Evolutionary conservation across 1,140 invertebrate genomes (phyloP).

Genomic region (Temnothorax longispinosus): DNA sequence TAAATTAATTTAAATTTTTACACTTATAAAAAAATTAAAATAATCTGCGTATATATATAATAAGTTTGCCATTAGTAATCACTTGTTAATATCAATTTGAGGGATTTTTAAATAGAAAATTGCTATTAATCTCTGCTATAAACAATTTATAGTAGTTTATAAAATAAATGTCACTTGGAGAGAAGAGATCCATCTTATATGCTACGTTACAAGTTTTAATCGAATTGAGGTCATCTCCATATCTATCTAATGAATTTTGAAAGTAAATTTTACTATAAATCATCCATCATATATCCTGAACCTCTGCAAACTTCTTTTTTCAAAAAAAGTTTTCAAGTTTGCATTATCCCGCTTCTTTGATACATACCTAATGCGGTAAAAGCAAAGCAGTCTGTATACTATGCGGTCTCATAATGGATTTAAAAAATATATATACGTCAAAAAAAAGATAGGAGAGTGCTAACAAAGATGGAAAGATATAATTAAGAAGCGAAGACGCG

Average conservation of each 20-base stretch:
- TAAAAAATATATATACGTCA: not conserved
- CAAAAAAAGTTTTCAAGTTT: not conserved
- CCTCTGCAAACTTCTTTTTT: not conserved
- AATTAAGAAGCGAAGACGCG: not conserved
- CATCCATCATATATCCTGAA: not conserved
- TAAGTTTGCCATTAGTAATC: not conserved
- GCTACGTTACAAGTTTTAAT: not conserved
- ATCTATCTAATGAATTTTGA: constrained; percentile 9
- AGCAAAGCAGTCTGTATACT: not conserved
- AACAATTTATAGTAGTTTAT: not conserved
- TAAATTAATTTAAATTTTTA: not conserved
- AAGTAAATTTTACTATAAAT: constrained; percentile 17
- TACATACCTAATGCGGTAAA: constrained; percentile 21
- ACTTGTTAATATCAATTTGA: not conserved
- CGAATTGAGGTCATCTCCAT: constrained; percentile 14
- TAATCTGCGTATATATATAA: not conserved
- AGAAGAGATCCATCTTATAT: not conserved
- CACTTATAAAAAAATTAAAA: not conserved
- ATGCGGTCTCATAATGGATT: constrained; percentile 3
- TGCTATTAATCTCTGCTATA: not conserved
- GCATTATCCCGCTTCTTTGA: not conserved
- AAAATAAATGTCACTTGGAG: not conserved
- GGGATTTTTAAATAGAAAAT: not conserved
- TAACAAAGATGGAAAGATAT: not conserved
- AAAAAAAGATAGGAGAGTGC: not conserved